A percentile compares a stretch with the other conserved stretches of the same genome.
These are phyloP conservation scores for Cistogaster globosa DNA, from an alignment of 2,888 invertebrate genomes.

Conservation along the genomic window DNA sequence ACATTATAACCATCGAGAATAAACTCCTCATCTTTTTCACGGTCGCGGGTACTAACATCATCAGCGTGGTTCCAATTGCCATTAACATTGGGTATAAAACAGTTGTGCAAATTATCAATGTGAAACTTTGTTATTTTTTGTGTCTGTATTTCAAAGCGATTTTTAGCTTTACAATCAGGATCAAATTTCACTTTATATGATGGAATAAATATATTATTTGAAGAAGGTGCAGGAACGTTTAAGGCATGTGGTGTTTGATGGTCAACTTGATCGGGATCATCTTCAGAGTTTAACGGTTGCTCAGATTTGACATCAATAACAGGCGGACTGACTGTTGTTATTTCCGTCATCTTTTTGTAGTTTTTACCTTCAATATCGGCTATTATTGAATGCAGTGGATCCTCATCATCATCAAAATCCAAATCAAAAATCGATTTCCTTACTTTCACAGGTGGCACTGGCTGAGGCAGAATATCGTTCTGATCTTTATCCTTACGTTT, in stretches of 20 bases:
- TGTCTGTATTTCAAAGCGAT: slow-evolving; percentile 78
- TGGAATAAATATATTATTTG: slow-evolving; percentile 63
- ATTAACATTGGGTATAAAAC: slow-evolving; percentile 85
- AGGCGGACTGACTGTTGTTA: not conserved
- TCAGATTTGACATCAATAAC: slow-evolving; percentile 13
- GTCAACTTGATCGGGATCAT: slow-evolving; percentile 1
- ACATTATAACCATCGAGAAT: slow-evolving; percentile 76
- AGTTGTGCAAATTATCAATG: slow-evolving; percentile 85
- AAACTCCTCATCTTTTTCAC: not conserved
- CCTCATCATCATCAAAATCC: slow-evolving; percentile 82
- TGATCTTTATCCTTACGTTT: not conserved
- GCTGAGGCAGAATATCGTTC: slow-evolving; percentile 30
- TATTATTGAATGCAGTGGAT: slow-evolving; percentile 78
- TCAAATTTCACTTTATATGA: slow-evolving; percentile 78
- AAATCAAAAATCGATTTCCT: slow-evolving; percentile 82
- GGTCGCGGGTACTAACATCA: slow-evolving; percentile 56
- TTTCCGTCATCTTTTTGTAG: slow-evolving; percentile 34
- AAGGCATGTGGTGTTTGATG: slow-evolving; percentile 29
- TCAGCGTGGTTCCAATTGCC: slow-evolving; percentile 84
- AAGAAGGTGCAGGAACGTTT: slow-evolving; percentile 24
- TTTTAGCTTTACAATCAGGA: slow-evolving; percentile 79
- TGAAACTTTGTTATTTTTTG: slow-evolving; percentile 83
- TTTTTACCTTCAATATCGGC: slow-evolving; percentile 72
- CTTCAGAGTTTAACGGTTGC: slow-evolving; percentile 20
- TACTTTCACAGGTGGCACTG: slow-evolving; percentile 73